A percentile compares a stretch with the other conserved stretches of the same genome.
These are phyloP conservation scores for Linurgus olivaceus DNA, from an alignment of 2,797 vertebrate species.

Conservation along the genomic window DNA sequence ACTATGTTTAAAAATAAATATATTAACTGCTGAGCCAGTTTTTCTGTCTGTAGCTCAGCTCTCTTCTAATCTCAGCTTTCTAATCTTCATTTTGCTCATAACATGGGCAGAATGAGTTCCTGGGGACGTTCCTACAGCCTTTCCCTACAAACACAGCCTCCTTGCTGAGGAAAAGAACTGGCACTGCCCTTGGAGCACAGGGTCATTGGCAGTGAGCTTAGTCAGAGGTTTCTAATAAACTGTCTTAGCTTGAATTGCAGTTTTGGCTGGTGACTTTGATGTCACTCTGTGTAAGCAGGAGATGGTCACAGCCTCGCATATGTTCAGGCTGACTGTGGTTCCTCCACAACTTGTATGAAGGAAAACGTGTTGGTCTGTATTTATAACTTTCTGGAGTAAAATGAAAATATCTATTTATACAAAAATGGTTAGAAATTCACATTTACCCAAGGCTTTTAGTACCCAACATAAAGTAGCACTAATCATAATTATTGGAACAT, in stretches of 20 bases:
- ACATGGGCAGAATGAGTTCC: background rate
- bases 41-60: background rate
- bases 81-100: background rate
- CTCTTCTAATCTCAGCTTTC: background rate
- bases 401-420: background rate
- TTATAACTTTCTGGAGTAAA: background rate
- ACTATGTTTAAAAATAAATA: background rate
- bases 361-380: background rate
- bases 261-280: background rate
- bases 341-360: background rate
- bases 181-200: background rate
- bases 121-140: background rate
- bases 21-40: background rate
- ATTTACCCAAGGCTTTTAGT: background rate
- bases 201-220: background rate
- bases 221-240: background rate
- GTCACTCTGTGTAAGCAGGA: background rate
- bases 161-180: background rate
- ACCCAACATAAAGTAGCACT: background rate
- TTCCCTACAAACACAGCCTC: background rate
- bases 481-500: background rate
- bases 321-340: background rate
- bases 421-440: background rate
- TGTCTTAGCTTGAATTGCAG: background rate
- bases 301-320: background rate